These are phyloP conservation scores for Aix galericulata DNA, from an alignment of 2,113 vertebrate genomes.

Conservation along the genomic window DNA sequence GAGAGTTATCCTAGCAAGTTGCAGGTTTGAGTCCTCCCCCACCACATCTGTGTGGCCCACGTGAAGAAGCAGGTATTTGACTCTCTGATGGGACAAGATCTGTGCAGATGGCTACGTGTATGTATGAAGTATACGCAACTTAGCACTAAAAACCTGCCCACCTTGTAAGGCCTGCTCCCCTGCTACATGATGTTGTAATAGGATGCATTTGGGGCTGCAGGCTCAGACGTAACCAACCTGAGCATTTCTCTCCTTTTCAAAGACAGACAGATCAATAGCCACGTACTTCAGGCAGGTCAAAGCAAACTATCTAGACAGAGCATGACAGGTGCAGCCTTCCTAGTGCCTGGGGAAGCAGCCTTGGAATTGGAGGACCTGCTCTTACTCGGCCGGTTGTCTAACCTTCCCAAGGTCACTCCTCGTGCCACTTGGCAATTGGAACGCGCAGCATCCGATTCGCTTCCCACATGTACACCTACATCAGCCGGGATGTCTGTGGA, in stretches of 20 bases:
- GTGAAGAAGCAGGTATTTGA: background rate
- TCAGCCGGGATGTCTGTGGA: background rate
- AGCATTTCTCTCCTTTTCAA: background rate
- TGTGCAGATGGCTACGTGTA: fast-evolving
- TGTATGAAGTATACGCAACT: background rate
- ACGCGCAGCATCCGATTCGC: background rate
- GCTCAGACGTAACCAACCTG: background rate
- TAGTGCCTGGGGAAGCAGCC: background rate
- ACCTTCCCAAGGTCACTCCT: constrained; percentile 46
- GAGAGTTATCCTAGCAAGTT: background rate
- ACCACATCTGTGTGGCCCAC: background rate
- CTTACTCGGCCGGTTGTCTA: background rate
- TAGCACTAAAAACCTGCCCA: background rate
- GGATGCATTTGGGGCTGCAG: background rate
- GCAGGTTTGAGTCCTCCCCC: background rate
- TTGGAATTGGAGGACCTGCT: background rate
- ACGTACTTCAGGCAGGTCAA: background rate
- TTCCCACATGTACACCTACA: background rate
- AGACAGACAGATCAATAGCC: constrained; percentile 7
- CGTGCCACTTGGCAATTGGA: background rate
- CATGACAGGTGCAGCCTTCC: constrained; percentile 54
- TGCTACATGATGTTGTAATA: background rate
- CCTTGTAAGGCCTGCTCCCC: background rate
- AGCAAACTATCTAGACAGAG: constrained; percentile 30
- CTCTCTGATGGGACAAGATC: background rate